Evolutionary conservation across 2,888 invertebrate species (phyloP).

Genomic region (Eurytoma californica): DNA sequence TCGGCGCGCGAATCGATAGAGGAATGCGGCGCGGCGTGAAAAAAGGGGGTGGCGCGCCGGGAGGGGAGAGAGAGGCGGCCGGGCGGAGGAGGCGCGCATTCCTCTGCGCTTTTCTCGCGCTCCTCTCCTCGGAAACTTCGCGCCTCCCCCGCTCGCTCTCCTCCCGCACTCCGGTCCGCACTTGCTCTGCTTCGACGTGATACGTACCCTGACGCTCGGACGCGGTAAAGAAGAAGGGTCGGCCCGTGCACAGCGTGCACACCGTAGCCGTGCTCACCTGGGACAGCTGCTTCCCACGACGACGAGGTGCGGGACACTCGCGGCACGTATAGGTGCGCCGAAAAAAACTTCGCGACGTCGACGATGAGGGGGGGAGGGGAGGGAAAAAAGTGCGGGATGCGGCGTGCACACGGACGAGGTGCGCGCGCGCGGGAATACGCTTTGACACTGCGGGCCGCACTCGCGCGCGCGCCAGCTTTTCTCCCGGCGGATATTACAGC

Average conservation of each 20-base stretch:
- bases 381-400: too few species aligned
- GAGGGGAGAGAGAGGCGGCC: conserved; percentile 5
- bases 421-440: conserved; percentile 28
- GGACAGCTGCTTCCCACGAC: too few species aligned
- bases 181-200: too few species aligned
- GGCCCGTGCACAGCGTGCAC: neutral
- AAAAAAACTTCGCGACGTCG: too few species aligned
- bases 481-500: conserved; percentile 1
- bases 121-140: conserved; percentile 13
- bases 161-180: too few species aligned
- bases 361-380: too few species aligned
- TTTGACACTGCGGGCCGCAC: conserved; percentile 36
- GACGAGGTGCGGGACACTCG: too few species aligned
- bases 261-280: neutral
- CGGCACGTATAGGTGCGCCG: too few species aligned
- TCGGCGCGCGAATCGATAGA: conserved; percentile 70
- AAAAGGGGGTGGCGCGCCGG: conserved; percentile 58
- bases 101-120: conserved; percentile 41
- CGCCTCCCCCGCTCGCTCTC: neutral
- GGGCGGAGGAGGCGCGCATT: conserved; percentile 53
- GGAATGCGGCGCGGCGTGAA: conserved; percentile 73
- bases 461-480: conserved; percentile 29
- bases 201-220: neutral
- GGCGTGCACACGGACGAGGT: neutral
- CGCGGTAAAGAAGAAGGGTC: neutral